phyloP scores from a whole-genome alignment of 2,888 invertebrate species.

The Ptycholaimellus sp. region DNA sequence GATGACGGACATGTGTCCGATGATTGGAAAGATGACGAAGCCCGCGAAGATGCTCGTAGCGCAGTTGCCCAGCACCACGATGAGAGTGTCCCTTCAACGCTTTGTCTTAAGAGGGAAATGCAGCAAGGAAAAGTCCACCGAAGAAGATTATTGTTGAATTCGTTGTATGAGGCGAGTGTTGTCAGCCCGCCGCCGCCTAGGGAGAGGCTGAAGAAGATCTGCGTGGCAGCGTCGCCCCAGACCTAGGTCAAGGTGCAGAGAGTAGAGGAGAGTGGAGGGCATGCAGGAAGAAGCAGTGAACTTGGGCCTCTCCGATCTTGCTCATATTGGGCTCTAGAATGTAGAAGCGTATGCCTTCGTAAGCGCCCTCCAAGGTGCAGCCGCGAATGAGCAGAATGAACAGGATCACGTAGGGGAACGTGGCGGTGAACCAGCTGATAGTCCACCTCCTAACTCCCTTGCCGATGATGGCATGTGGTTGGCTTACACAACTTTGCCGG shows the following conservation, averaged over 20 bases:
- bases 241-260: slow-evolving; percentile 39
- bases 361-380: slow-evolving; percentile 51
- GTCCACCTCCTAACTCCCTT: too few relatives aligned
- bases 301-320: slow-evolving; percentile 2
- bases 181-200: slow-evolving; percentile 66
- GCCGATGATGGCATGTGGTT: too few relatives aligned
- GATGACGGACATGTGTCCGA: too few relatives aligned
- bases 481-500: slow-evolving; percentile 52
- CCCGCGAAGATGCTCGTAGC: slow-evolving; percentile 3
- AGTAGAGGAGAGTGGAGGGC: too few relatives aligned
- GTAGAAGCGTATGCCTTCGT: slow-evolving; percentile 47
- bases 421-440: slow-evolving; percentile 23
- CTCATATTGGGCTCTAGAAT: slow-evolving; percentile 1
- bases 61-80: slow-evolving; percentile 5
- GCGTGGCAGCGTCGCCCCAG: slow-evolving; percentile 59
- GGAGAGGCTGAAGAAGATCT: slow-evolving; percentile 62
- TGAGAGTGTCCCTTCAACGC: too few relatives aligned
- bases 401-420: slow-evolving; percentile 31
- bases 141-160: slow-evolving; percentile 56
- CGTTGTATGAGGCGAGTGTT: slow-evolving; percentile 58
- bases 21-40: too few relatives aligned
- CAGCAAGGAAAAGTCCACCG: too few relatives aligned
- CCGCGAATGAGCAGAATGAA: slow-evolving; percentile 47
- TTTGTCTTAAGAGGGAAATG: too few relatives aligned
- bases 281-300: background rate